A percentile compares a stretch with the other conserved stretches of the same genome.
These are phyloP conservation scores for Corapipo altera DNA, from an alignment of 2,113 vertebrate species.

Conservation along the genomic window DNA sequence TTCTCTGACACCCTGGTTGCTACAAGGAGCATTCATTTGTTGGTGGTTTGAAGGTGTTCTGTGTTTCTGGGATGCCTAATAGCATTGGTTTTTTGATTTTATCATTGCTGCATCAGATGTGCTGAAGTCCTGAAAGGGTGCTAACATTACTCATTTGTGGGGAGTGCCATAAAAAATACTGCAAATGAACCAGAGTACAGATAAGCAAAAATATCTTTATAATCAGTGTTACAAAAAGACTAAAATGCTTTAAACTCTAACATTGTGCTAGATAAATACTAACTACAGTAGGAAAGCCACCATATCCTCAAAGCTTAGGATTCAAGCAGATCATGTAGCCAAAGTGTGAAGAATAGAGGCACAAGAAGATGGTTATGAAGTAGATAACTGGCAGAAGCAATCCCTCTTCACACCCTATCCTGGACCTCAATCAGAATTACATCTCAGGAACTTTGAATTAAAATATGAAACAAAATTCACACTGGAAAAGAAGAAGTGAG, in stretches of 20 bases:
- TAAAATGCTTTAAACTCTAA: not conserved
- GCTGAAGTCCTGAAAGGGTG: not conserved
- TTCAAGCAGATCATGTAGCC: not conserved
- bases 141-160: not conserved
- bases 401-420: not conserved
- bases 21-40: accelerated
- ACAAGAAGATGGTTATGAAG: not conserved
- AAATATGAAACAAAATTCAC: not conserved
- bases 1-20: not conserved
- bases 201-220: not conserved
- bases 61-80: not conserved
- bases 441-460: not conserved
- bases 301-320: not conserved
- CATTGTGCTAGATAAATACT: not conserved
- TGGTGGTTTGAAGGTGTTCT: not conserved
- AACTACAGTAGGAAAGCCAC: not conserved
- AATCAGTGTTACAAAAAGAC: not conserved
- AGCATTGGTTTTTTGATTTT: not conserved
- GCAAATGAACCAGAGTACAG: not conserved
- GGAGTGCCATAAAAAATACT: not conserved
- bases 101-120: not conserved
- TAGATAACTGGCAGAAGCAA: not conserved
- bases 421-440: not conserved
- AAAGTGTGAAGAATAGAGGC: not conserved
- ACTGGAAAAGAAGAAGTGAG: not conserved